phyloP scores from a whole-genome alignment of 2,888 invertebrate species.

The Marasmarcha lunaedactyla region DNA sequence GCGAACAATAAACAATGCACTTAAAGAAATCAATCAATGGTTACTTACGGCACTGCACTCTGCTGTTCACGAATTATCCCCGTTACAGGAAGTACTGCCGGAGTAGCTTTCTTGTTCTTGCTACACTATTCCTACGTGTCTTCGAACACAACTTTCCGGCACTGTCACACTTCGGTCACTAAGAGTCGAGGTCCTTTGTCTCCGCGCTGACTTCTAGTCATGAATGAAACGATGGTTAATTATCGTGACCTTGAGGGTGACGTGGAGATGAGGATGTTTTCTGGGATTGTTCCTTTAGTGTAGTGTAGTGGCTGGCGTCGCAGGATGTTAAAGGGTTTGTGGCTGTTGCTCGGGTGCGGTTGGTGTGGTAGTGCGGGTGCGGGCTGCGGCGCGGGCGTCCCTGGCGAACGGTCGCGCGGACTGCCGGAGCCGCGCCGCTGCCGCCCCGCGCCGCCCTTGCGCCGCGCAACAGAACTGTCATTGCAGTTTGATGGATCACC shows the following conservation, averaged over 20 bases:
- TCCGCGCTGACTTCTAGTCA: conserved; percentile 15
- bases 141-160: too few relatives aligned
- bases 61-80: too few relatives aligned
- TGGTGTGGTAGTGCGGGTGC: conserved; percentile 8
- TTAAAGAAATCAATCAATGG: too few relatives aligned
- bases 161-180: too few relatives aligned
- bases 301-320: conserved; percentile 11
- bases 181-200: not conserved
- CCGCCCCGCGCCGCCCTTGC: conserved; percentile 24
- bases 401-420: conserved; percentile 11
- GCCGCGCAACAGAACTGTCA: conserved; percentile 24
- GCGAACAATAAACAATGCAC: too few relatives aligned
- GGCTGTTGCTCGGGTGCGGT: conserved; percentile 18
- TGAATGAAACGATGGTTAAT: conserved; percentile 37
- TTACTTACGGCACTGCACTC: too few relatives aligned
- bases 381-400: conserved; percentile 6
- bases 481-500: too few relatives aligned
- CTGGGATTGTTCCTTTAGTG: conserved; percentile 34
- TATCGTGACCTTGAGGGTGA: conserved; percentile 44
- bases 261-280: conserved; percentile 24
- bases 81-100: too few relatives aligned
- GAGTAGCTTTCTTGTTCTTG: too few relatives aligned
- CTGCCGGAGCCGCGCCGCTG: conserved; percentile 50
- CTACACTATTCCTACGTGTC: not conserved
- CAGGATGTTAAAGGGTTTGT: conserved; percentile 14